Evolutionary conservation across 2,113 vertebrate genomes (phyloP).

Genomic region (Pipra filicauda): DNA sequence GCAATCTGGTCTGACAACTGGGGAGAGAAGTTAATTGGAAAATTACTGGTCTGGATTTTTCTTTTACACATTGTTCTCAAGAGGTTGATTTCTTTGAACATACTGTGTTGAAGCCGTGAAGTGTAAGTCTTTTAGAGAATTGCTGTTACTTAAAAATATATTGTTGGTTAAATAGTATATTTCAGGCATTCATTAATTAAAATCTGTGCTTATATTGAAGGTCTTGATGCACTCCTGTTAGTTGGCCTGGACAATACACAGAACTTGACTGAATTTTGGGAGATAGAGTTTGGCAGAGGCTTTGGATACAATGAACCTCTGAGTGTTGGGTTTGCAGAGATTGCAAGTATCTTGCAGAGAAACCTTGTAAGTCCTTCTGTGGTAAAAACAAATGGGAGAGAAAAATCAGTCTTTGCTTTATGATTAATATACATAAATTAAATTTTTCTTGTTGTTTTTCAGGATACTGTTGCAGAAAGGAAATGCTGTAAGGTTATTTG

Average conservation of each 20-base stretch:
- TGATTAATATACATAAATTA: not conserved
- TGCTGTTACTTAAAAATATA: not conserved
- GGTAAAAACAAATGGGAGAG: not conserved
- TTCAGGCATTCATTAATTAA: not conserved
- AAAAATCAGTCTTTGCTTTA: not conserved
- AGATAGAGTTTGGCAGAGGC: conserved; percentile 87
- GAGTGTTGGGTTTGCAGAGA: conserved; percentile 73
- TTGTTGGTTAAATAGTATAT: not conserved
- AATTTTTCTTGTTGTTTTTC: not conserved
- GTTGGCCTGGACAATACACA: conserved; percentile 78
- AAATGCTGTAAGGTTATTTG: conserved; percentile 80
- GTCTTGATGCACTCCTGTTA: conserved; percentile 78
- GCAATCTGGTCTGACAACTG: not conserved
- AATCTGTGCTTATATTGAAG: conserved; percentile 60
- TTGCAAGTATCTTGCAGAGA: conserved; percentile 75
- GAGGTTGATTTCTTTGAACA: not conserved
- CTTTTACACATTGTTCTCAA: not conserved
- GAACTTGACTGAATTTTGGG: conserved; percentile 75
- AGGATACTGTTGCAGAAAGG: conserved; percentile 78
- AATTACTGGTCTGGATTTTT: not conserved
- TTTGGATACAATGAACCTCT: conserved; percentile 79
- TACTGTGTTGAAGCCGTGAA: not conserved
- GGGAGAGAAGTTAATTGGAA: not conserved
- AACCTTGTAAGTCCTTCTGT: conserved; percentile 80
- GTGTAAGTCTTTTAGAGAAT: not conserved